These are phyloP conservation scores for Hemitrygon akajei DNA, from an alignment of 2,797 vertebrate species.

Conservation along the genomic window DNA sequence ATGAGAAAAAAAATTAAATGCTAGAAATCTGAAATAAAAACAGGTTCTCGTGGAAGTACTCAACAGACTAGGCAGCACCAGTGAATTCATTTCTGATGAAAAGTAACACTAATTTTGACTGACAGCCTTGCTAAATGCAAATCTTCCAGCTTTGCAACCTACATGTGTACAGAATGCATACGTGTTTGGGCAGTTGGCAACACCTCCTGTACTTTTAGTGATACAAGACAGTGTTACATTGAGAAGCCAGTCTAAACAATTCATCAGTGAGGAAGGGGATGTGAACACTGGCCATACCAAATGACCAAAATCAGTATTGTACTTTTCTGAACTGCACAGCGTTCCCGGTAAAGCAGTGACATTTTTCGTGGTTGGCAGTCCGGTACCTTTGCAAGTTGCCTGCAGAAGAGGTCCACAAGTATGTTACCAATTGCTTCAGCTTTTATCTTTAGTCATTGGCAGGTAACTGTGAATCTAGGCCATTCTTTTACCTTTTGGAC, in stretches of 20 bases:
- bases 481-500: no score
- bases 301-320: not conserved
- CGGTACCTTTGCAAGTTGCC: not conserved
- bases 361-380: not conserved
- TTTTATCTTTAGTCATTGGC: not conserved
- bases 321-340: not conserved
- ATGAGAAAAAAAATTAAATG: no score
- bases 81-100: no score
- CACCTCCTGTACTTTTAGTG: not conserved
- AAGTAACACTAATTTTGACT: not conserved
- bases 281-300: not conserved
- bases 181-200: not conserved
- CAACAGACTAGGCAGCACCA: no score
- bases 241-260: not conserved
- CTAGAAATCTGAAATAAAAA: no score
- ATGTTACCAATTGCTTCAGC: not conserved
- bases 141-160: not conserved
- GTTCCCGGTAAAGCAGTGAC: not conserved
- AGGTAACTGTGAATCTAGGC: not conserved
- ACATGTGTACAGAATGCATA: not conserved
- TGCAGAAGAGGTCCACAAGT: not conserved
- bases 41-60: no score
- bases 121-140: not conserved
- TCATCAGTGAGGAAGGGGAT: not conserved
- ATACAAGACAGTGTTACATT: not conserved